A percentile compares a stretch with the other conserved stretches of the same genome.
Conservation (phyloP, 2,888 invertebrate genomes). For the Therioaphis trifolii region DNA sequence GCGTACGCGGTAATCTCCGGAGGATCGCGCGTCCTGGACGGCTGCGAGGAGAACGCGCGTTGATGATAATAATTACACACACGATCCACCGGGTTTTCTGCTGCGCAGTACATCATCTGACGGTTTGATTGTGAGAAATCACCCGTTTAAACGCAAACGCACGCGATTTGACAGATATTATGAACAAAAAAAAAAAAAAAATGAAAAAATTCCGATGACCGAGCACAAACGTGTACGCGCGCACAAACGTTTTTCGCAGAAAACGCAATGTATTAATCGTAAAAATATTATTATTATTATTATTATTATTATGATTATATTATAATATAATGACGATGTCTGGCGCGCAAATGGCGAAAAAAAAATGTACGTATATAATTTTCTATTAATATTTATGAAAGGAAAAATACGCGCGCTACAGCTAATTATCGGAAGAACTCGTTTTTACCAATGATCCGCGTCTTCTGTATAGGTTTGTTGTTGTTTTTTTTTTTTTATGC, state of each 20-base stretch:
- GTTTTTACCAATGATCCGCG: constrained; percentile 32
- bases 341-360: background rate
- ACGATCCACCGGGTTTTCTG: background rate
- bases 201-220: no score
- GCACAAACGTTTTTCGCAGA: no score
- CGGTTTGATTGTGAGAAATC: no score
- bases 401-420: background rate
- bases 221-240: no score
- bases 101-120: no score
- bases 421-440: constrained; percentile 49
- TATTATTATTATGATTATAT: background rate
- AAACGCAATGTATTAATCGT: no score
- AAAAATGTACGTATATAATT: constrained; percentile 38
- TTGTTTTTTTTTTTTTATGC: background rate
- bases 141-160: no score
- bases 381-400: constrained; percentile 62
- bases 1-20: background rate
- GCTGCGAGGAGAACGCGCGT: background rate
- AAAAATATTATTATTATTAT: no score
- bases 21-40: background rate
- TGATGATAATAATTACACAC: background rate
- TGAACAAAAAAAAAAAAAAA: no score
- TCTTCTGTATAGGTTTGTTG: background rate
- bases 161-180: no score
- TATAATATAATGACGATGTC: background rate